Base-by-base conservation (phyloP, 2,113 vertebrate species). In the Odocoileus hemionus region DNA sequence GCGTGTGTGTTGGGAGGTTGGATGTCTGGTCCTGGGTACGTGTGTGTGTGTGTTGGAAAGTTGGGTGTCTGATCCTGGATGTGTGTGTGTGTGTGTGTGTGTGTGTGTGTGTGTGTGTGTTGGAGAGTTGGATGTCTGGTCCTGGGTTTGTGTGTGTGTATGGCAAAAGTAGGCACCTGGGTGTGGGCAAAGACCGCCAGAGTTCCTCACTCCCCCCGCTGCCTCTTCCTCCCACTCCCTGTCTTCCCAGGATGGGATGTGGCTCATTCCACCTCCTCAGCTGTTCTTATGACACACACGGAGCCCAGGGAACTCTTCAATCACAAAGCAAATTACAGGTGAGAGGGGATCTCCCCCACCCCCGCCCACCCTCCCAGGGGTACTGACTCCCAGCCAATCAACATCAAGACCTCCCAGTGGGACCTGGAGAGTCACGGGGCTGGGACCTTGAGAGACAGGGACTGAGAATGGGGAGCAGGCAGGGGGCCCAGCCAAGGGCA, bases 171-270 rank as follows among this genome's bases (percentile, higher is more conserved):
- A 36, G 16, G 45, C 67, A 43, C 50, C 43, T 54, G 78, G 52
- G 30, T 2, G 1, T 95, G 33, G 45, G 36, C 43, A 87, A 57
- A 96, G 55, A 30, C 36, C 14, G 25, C 19, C 13, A 2, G 43
- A 87, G 86, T 74, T 96, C 67, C 61, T 33, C 60, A 67, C 54
- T 58, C 52, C 17, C 21, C 21, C 8, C n/a, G 10, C 85, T 28
- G 21, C 2, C n/a, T 79, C 91, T 96, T 79, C 91, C 43, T 92
- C 33, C 60, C 8, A 83, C 23, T 28, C 64, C 36, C 23, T 7
- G 39, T 39, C 60, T 95, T 94, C 89, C 54, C 87, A 96, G 83
- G 39, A 86, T 50, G 15, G 83, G 91, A 79, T 83, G 92, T 78
- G 86, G 76, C 43, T 96, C 78, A 28, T 57, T 89, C 45, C 57